Percentiles rank a stretch among this genome's conserved stretches.
Conservation (phyloP, 1,140 invertebrate species). For the Plectus sambesii region DNA sequence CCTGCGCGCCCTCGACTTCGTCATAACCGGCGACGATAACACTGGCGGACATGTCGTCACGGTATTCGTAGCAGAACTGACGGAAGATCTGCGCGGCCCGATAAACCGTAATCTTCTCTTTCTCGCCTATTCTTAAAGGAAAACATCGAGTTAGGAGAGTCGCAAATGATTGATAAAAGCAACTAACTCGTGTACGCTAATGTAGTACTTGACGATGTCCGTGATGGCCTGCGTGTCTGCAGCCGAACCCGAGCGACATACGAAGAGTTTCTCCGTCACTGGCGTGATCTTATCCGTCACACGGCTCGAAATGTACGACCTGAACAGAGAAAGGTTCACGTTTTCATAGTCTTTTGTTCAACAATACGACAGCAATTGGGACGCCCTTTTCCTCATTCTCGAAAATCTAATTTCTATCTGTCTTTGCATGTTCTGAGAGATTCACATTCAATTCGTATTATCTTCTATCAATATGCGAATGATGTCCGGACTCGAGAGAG, state of each 20-base stretch:
- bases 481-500: too few species aligned
- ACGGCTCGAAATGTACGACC: slow-evolving; percentile 80
- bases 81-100: slow-evolving; percentile 80
- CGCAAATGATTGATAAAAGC: slow-evolving; percentile 18
- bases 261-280: slow-evolving; percentile 87
- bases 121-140: slow-evolving; percentile 62
- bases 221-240: slow-evolving; percentile 94
- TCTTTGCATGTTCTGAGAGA: too few species aligned
- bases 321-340: slow-evolving; percentile 51
- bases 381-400: too few species aligned
- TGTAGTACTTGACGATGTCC: slow-evolving; percentile 82
- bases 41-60: slow-evolving; percentile 77
- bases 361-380: slow-evolving; percentile 14
- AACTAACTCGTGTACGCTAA: slow-evolving; percentile 66
- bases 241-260: slow-evolving; percentile 86
- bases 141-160: slow-evolving; percentile 21
- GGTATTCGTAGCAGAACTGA: slow-evolving; percentile 87
- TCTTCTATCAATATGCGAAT: too few species aligned
- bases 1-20: slow-evolving; percentile 67
- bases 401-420: too few species aligned
- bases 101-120: slow-evolving; percentile 68
- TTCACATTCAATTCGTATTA: too few species aligned
- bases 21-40: slow-evolving; percentile 83
- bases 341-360: slow-evolving; percentile 5
- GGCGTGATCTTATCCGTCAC: slow-evolving; percentile 88